A percentile compares a stretch with the other conserved stretches of the same genome.
phyloP scores from a whole-genome alignment of 2,113 vertebrate genomes.

The Pithys albifrons region DNA sequence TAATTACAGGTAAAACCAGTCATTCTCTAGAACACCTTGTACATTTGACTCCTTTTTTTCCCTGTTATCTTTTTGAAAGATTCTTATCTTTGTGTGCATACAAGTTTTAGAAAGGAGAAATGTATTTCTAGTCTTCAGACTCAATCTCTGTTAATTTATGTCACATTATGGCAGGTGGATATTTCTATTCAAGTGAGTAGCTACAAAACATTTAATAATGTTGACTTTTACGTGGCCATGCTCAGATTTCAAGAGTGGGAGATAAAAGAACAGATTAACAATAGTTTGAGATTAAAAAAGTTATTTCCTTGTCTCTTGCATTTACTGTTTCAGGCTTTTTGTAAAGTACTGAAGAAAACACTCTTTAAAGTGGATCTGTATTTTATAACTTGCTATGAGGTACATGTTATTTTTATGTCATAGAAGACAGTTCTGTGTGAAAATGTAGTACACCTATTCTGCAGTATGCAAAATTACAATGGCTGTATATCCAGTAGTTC shows the following conservation, averaged over 20 bases:
- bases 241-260: neutral
- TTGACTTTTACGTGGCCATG: neutral
- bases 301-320: neutral
- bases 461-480: neutral
- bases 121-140: neutral
- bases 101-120: neutral
- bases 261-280: neutral
- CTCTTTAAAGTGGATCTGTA: neutral
- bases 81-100: neutral
- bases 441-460: neutral
- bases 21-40: neutral
- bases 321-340: neutral
- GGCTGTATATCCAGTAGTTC: neutral
- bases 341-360: neutral
- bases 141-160: neutral
- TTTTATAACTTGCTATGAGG: neutral
- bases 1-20: neutral
- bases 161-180: neutral
- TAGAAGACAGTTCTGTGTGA: neutral
- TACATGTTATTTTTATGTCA: neutral
- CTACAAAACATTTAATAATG: neutral
- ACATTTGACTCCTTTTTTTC: neutral
- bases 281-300: neutral
- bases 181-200: neutral
- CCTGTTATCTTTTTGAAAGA: neutral